Evolutionary conservation across 64 coral and sea anemone species (phyloP).

Genomic region (Dendrophyllia cribrosa): DNA sequence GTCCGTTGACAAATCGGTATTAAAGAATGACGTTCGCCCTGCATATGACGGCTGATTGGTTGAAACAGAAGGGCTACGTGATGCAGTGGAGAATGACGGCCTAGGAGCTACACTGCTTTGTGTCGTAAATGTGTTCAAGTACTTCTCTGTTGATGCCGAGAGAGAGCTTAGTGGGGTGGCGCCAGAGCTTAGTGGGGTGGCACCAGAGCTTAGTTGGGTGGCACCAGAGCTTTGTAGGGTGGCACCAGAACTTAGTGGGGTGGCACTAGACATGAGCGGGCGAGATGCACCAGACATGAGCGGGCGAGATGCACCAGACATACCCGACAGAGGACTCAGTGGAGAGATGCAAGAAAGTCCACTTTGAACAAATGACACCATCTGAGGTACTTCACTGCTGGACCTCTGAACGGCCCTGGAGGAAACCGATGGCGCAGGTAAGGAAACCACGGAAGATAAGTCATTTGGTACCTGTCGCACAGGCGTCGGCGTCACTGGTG

Average conservation of each 20-base stretch:
- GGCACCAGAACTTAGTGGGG: too few relatives aligned
- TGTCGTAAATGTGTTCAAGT: constrained; percentile 41
- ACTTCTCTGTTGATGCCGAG: constrained; percentile 37
- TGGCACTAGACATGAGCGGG: background rate
- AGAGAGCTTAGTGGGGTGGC: constrained; percentile 29
- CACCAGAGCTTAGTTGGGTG: too few relatives aligned
- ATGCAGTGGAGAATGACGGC: background rate
- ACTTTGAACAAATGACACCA: constrained; percentile 68
- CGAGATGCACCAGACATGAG: background rate
- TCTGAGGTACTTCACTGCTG: constrained; percentile 44
- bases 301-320: background rate
- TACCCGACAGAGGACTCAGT: constrained; percentile 50
- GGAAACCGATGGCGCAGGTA: background rate
- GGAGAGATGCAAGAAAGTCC: constrained; percentile 72
- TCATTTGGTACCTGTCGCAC: constrained; percentile 1
- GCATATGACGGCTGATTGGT: constrained; percentile 9
- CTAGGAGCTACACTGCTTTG: background rate
- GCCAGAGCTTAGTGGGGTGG: background rate
- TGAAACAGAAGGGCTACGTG: background rate
- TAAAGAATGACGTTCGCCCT: background rate
- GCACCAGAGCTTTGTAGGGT: too few relatives aligned
- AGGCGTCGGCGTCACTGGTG: constrained; percentile 36
- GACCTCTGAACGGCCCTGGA: background rate
- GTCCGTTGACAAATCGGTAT: constrained; percentile 57
- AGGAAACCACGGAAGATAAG: background rate